Conservation (phyloP, 1,140 invertebrate species). For the Brachionus rubens region DNA sequence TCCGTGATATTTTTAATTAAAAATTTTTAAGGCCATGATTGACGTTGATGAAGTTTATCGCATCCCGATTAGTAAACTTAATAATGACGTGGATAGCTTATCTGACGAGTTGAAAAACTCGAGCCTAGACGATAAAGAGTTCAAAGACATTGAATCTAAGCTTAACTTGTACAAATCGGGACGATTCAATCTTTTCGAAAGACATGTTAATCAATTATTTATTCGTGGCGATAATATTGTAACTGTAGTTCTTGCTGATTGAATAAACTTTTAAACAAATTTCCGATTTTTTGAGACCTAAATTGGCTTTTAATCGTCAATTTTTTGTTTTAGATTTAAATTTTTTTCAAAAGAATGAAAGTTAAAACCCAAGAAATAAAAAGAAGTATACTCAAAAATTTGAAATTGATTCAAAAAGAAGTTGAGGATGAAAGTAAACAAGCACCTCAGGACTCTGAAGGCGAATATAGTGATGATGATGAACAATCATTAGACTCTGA, state of each 20-base stretch:
- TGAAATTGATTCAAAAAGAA: constrained; percentile 42
- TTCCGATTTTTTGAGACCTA: background rate
- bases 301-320: constrained; percentile 28
- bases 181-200: constrained; percentile 62
- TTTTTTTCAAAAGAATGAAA: constrained; percentile 43
- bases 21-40: constrained; percentile 65
- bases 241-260: constrained; percentile 57
- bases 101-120: background rate
- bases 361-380: constrained; percentile 45
- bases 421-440: background rate
- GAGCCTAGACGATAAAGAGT: background rate
- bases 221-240: constrained; percentile 80
- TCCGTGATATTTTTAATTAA: background rate
- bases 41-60: constrained; percentile 77
- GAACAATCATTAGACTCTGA: constrained; percentile 45
- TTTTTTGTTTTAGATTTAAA: background rate
- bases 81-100: constrained; percentile 18
- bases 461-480: constrained; percentile 41
- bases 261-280: too few species aligned
- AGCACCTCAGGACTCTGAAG: background rate
- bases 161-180: constrained; percentile 28
- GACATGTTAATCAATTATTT: constrained; percentile 75
- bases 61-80: constrained; percentile 50
- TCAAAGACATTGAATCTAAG: constrained; percentile 27
- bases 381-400: constrained; percentile 26